Evolutionary conservation across 1,140 invertebrate species (phyloP), one percentile per base, ranked within the genome.

Genomic region (Lepidurus apus): DNA sequence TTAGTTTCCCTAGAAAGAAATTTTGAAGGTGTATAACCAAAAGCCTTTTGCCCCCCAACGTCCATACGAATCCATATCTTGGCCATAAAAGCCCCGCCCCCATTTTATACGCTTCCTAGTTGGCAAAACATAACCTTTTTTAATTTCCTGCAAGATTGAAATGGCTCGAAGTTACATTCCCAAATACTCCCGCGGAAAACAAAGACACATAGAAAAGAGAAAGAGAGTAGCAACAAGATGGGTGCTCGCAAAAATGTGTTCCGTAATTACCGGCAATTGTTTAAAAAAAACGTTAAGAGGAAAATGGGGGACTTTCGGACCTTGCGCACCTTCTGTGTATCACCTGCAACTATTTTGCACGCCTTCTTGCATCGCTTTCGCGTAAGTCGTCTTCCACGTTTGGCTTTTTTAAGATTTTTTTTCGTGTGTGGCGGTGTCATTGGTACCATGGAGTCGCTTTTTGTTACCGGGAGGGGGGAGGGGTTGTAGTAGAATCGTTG

Each of bases 311-410:
- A 17, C 3, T 21, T 65, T 65, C 53, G 53, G 53, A 65, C 21
- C 53, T 17, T n/a, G 53, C 53, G 53, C 53, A 65, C 53, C 45
- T 47, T 65, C 53, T 65, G 21, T 65, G 53, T 65, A 65, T n/a
- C 53, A 65, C 53, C 53, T 21, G 53, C 53, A 65, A 65, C 13
- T 65, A 65, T 65, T 65, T 65, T 65, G 53, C 53, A 65, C 53
- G 53, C 53, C 53, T 65, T 65, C 53, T 65, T 65, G 53, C 53
- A 65, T 65, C 53, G 53, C 53, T 65, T 65, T 65, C 53, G 53
- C 53, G 53, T 65, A 65, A 65, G 53, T 65, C 13, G 53, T 65
- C 53, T 65, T 65, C 53, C 53, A 65, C 53, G 53, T 65, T 65
- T 65, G 13, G 53, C 53, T 65, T 65, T 65, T 17, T 13, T 9